phyloP scores from a whole-genome alignment of 35 echinoderm and acorn worm species.

The Eucidaris tribuloides region DNA sequence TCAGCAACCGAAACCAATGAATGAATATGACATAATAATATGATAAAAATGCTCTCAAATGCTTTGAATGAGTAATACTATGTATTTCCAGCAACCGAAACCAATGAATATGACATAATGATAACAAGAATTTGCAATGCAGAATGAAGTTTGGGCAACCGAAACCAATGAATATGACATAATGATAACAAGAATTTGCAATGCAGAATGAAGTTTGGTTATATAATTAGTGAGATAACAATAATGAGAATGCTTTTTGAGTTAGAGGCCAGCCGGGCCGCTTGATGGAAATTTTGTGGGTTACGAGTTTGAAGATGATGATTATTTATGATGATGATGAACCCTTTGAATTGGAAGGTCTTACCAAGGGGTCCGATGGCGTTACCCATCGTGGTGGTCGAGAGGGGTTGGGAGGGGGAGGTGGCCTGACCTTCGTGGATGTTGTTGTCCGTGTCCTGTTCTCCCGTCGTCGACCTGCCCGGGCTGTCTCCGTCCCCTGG shows the following conservation, averaged over 20 bases:
- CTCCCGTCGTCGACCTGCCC: neutral
- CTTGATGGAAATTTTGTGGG: neutral
- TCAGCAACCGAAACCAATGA: too few species aligned
- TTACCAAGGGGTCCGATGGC: constrained; percentile 14
- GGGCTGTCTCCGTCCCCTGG: neutral
- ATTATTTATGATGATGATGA: neutral
- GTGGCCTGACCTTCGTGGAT: neutral
- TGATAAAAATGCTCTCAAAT: too few species aligned
- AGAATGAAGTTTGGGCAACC: too few species aligned
- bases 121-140: too few species aligned
- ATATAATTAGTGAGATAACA: neutral
- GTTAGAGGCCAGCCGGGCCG: neutral
- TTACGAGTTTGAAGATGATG: neutral
- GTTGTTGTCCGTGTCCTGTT: neutral
- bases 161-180: too few species aligned
- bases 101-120: too few species aligned
- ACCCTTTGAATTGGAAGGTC: neutral
- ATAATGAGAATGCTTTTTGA: neutral
- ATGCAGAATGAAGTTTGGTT: neutral
- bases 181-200: too few species aligned
- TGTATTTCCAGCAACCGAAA: too few species aligned
- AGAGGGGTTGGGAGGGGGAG: neutral
- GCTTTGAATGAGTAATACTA: too few species aligned
- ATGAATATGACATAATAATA: too few species aligned
- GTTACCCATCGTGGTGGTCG: constrained; percentile 10